These are phyloP conservation scores for Acyrthosiphon pisum DNA, from an alignment of 1,140 invertebrate species.

Conservation along the genomic window DNA sequence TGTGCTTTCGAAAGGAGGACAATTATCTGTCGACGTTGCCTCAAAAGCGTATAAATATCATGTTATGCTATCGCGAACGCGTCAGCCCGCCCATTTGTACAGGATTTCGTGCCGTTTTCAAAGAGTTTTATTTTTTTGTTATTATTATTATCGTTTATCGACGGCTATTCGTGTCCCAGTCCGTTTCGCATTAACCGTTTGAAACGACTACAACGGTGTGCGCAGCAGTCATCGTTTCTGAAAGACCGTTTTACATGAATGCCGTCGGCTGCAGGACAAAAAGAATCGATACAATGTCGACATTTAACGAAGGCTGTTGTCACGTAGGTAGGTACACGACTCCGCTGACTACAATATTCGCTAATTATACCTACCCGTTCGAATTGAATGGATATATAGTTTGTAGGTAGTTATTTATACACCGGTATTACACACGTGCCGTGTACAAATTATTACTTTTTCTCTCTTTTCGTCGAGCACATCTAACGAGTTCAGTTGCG, in stretches of 20 bases:
- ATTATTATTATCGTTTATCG: neutral
- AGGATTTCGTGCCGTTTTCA: neutral
- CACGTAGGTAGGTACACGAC: neutral
- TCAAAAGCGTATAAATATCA: neutral
- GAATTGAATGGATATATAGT: neutral
- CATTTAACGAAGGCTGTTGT: neutral
- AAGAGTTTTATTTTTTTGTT: neutral
- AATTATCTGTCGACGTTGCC: no score
- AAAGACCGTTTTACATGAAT: neutral
- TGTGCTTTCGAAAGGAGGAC: no score
- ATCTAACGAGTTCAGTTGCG: neutral
- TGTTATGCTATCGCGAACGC: neutral
- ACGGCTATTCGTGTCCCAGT: neutral
- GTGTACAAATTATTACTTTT: neutral
- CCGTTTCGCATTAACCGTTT: neutral
- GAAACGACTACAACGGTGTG: neutral
- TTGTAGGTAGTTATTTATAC: slow-evolving; percentile 9
- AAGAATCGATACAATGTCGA: neutral
- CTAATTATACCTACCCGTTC: neutral
- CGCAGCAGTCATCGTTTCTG: neutral
- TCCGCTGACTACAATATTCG: neutral
- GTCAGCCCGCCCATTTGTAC: neutral
- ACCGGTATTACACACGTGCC: neutral
- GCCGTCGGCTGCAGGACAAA: neutral
- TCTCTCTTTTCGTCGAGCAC: neutral